Percentiles rank a stretch among this genome's conserved stretches.
Evolutionary conservation across 1,140 invertebrate genomes (phyloP).

Genomic region (Formica exsecta): DNA sequence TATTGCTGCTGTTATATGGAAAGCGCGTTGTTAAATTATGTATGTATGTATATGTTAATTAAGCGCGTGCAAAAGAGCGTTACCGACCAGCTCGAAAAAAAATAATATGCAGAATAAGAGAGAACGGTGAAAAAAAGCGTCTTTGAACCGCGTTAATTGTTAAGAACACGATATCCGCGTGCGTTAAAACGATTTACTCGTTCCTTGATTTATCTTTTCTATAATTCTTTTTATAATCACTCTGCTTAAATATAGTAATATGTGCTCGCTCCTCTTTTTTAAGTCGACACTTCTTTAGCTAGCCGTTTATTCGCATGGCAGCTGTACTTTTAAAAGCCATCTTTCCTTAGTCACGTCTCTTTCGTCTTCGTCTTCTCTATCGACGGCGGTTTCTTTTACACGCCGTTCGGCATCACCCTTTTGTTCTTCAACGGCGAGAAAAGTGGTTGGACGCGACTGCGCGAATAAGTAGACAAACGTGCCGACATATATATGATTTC

Average conservation of each 20-base stretch:
- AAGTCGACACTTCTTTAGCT: slow-evolving; percentile 44
- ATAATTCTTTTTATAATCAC: slow-evolving; percentile 35
- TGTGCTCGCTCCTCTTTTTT: slow-evolving; percentile 14
- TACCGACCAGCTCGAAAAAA: background rate
- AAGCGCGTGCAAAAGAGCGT: slow-evolving; percentile 30
- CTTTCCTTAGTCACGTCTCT: slow-evolving; percentile 39
- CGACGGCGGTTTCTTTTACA: slow-evolving; percentile 36
- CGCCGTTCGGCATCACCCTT: slow-evolving; percentile 9
- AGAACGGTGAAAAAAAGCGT: background rate
- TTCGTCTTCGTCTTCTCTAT: slow-evolving; percentile 35
- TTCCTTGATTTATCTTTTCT: slow-evolving; percentile 44
- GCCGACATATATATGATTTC: slow-evolving; percentile 30
- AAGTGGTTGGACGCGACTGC: slow-evolving; percentile 8
- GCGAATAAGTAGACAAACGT: slow-evolving; percentile 49
- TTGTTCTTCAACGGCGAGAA: slow-evolving; percentile 1
- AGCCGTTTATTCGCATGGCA: slow-evolving; percentile 22
- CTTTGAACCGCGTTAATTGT: slow-evolving; percentile 28
- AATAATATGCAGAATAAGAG: background rate
- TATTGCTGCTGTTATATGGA: background rate
- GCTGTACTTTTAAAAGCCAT: slow-evolving; percentile 50
- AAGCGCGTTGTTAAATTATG: background rate
- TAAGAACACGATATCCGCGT: slow-evolving; percentile 42
- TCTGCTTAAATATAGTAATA: slow-evolving; percentile 50
- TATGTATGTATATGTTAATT: slow-evolving; percentile 22
- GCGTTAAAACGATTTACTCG: slow-evolving; percentile 68